A percentile compares a stretch with the other conserved stretches of the same genome.
These are phyloP conservation scores for Cephalotes varians DNA, from an alignment of 2,888 invertebrate species.

Conservation along the genomic window DNA sequence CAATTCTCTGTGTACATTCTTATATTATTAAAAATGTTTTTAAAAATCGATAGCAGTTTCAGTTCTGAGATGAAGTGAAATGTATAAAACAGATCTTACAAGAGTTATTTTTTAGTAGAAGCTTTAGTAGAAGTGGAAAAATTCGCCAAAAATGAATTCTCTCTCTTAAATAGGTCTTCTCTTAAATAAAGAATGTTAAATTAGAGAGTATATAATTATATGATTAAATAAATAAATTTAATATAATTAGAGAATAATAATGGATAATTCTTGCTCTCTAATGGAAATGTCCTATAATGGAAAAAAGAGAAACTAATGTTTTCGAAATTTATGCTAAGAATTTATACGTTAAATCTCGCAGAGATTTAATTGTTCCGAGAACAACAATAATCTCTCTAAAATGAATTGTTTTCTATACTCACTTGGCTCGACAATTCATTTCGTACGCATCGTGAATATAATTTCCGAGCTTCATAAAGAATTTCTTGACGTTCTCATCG, in stretches of 20 bases:
- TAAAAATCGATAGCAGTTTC: background rate
- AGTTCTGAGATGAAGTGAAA: background rate
- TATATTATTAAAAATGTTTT: background rate
- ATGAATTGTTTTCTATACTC: background rate
- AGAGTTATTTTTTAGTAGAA: background rate
- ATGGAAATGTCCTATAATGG: too few species aligned
- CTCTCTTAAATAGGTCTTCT: too few species aligned
- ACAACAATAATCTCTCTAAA: background rate
- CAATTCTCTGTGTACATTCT: background rate
- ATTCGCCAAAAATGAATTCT: too few species aligned
- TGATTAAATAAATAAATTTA: background rate
- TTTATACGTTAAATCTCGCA: background rate
- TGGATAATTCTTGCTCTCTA: background rate
- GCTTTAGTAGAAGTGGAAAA: background rate
- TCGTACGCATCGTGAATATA: background rate
- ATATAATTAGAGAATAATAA: background rate
- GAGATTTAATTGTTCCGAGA: background rate
- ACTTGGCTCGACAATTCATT: background rate
- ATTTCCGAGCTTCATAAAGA: background rate
- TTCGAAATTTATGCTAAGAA: background rate
- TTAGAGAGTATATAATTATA: too few species aligned
- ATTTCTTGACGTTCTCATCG: conserved; percentile 1
- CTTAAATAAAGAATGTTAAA: background rate
- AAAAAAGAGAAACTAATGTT: background rate
- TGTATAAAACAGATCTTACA: background rate